phyloP scores from a whole-genome alignment of 2,888 invertebrate genomes.

The Caenorhabditis afra region DNA sequence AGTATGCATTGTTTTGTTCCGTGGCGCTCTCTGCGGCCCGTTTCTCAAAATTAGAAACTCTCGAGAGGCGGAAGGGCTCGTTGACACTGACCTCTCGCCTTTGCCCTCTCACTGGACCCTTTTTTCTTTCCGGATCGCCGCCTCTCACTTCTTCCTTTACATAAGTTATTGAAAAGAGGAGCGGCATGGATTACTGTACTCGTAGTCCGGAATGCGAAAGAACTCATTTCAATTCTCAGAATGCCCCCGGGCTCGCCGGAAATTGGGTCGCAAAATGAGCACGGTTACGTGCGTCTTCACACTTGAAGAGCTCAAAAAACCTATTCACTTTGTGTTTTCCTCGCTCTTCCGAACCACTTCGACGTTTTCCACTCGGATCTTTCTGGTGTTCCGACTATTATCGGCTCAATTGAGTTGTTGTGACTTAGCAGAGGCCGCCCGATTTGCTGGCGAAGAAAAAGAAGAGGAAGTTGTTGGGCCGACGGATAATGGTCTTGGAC shows the following conservation, averaged over 20 bases:
- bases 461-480: slow-evolving; percentile 1
- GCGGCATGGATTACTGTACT: not conserved
- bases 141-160: not conserved
- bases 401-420: slow-evolving; percentile 38
- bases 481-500: not conserved
- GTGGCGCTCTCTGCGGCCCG: not conserved
- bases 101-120: not conserved
- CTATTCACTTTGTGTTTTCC: not conserved
- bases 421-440: slow-evolving; percentile 2
- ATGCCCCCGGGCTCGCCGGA: slow-evolving; percentile 9
- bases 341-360: not conserved
- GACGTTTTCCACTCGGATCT: slow-evolving; percentile 1
- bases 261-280: not conserved
- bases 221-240: not conserved
- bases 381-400: slow-evolving; percentile 33
- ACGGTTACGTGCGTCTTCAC: slow-evolving; percentile 3
- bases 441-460: slow-evolving; percentile 9
- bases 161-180: too few species aligned
- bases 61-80: slow-evolving; percentile 9
- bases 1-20: slow-evolving; percentile 16
- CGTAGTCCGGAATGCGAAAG: not conserved
- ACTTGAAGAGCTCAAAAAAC: too few species aligned
- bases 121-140: slow-evolving; percentile 25
- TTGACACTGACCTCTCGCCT: slow-evolving; percentile 12
- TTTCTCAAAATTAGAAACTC: slow-evolving; percentile 26